Conservation (phyloP, 2,797 vertebrate genomes). For the Helarctos malayanus region DNA sequence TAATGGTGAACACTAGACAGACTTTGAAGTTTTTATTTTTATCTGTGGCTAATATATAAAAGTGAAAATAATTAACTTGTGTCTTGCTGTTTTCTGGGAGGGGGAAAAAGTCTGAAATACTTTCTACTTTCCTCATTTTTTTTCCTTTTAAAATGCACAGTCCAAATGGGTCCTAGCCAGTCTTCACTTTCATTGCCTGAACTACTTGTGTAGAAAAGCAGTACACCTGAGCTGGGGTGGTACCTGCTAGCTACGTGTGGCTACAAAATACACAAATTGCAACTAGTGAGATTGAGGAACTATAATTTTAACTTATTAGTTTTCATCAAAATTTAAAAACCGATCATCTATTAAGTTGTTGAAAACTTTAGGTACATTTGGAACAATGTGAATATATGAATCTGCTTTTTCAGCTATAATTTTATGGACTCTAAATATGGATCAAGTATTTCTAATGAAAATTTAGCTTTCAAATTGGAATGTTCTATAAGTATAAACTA, state of each 20-base stretch:
- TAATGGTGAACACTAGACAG: slow-evolving; percentile 85
- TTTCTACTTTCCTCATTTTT: slow-evolving; percentile 78
- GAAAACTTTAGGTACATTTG: background rate
- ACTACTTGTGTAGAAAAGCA: slow-evolving; percentile 63
- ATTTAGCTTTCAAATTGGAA: background rate
- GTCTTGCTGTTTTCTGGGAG: slow-evolving; percentile 85
- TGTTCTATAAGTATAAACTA: background rate
- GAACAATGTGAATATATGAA: background rate
- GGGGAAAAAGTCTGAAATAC: slow-evolving; percentile 86
- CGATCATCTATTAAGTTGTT: background rate
- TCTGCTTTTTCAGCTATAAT: background rate
- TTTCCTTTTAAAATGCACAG: slow-evolving; percentile 78
- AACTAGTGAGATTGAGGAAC: no score
- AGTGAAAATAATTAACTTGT: slow-evolving; percentile 79
- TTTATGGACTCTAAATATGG: background rate
- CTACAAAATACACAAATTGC: background rate
- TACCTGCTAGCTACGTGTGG: background rate
- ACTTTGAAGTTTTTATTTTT: slow-evolving; percentile 85
- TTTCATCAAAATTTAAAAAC: background rate
- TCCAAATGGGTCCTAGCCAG: slow-evolving; percentile 85
- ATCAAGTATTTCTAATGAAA: slow-evolving; percentile 4
- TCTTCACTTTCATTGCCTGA: slow-evolving; percentile 82
- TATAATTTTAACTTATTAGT: background rate
- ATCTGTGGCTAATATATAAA: slow-evolving; percentile 86
- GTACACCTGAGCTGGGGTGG: rapidly evolving